phyloP scores from a whole-genome alignment of 1,140 invertebrate species.

The Battus philenor region DNA sequence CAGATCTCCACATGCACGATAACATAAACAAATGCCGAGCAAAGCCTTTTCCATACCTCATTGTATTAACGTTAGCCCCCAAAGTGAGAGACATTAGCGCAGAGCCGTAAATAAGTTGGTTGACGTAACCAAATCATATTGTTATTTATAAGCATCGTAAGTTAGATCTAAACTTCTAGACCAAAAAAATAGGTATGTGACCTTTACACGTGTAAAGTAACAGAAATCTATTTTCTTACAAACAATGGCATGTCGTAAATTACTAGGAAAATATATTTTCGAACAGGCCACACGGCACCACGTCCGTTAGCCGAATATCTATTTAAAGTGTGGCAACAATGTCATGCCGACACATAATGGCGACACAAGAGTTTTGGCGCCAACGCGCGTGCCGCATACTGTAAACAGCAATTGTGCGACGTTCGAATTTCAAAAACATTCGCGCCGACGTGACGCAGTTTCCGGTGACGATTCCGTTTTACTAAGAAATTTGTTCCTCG shows the following conservation, averaged over 20 bases:
- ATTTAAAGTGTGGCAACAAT: constrained; percentile 64
- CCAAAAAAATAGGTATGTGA: too few relatives aligned
- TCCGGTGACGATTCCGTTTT: constrained; percentile 55
- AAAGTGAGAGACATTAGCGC: too few relatives aligned
- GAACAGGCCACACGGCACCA: constrained; percentile 18
- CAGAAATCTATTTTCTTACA: constrained; percentile 3
- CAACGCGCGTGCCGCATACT: constrained; percentile 52
- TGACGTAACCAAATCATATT: too few relatives aligned
- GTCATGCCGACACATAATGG: constrained; percentile 39
- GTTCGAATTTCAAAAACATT: constrained; percentile 69
- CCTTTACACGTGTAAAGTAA: too few relatives aligned
- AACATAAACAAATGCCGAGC: too few relatives aligned
- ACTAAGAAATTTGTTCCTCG: constrained; percentile 22
- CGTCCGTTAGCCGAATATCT: constrained; percentile 36
- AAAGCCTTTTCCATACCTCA: too few relatives aligned
- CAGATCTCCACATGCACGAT: too few relatives aligned
- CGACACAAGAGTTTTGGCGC: constrained; percentile 52
- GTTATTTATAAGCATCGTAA: too few relatives aligned
- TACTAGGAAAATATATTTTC: constrained; percentile 13
- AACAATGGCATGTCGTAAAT: constrained; percentile 1
- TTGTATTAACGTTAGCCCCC: too few relatives aligned
- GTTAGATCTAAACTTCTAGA: too few relatives aligned
- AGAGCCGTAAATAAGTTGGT: too few relatives aligned
- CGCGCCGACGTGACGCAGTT: constrained; percentile 53
- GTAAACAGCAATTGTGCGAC: constrained; percentile 54